Base-by-base conservation (phyloP, 1,140 invertebrate species). In the Drosophila punjabiensis region DNA sequence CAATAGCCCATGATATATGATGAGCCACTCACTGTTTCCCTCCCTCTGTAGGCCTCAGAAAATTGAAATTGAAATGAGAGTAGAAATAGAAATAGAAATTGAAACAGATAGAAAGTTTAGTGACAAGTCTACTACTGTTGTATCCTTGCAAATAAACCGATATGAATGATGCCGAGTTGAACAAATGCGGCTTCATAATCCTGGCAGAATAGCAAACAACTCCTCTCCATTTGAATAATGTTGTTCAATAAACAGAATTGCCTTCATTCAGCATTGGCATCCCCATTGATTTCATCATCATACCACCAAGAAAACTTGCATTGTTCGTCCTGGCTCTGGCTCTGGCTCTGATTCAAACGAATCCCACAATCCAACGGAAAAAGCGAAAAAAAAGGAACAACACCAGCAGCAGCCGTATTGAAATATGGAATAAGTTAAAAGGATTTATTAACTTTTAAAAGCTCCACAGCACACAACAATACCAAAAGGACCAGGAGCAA, bases 381-480 rank as follows among this genome's bases (percentile, higher is more conserved):
- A 52, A 13, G 9, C 37, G 28, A 37, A 47, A 71, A 24, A 13
- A 47, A 28, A 8, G n/a, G n/a, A 13, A 24, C 71, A 64, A 55
- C 53, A 50, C 45, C 39, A 35, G 11, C 85, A 85, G 20, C 53
- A 61, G 75, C 65, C 35, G 52, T 82, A 91, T 90, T 90, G 86
- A 90, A 91, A 90, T 90, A 90, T 90, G 82, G 86, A 77, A 90
- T 77, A 86, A 82, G 87, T 86, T 86, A 90, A 90, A 86, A 90
- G 86, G 86, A 90, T 90, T 90, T 90, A 90, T 90, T 90, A 90
- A 90, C 86, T 86, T 84, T 90, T 90, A 90, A 90, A 90, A 90
- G 85, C 86, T 70, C 67, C 30, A 18, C 86, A 39, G 52, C 85
- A 85, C 75, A 89, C 78, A 89, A 88, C 85, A 88, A 88, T 82